Percentiles rank a stretch among this genome's conserved stretches.
These are phyloP conservation scores for Melinaea menophilus DNA, from an alignment of 2,888 invertebrate species.

Conservation along the genomic window DNA sequence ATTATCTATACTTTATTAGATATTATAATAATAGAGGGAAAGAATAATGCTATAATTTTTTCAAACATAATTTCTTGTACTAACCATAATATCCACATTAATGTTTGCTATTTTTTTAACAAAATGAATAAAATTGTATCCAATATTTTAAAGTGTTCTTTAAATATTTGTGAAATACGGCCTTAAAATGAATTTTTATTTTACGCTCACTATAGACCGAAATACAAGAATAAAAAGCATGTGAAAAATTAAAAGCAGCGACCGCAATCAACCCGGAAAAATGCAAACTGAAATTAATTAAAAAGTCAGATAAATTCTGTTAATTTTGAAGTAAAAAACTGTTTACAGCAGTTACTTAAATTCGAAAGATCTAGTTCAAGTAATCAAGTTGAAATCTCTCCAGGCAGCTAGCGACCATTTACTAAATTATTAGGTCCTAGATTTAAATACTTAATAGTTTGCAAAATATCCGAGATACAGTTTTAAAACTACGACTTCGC, in stretches of 20 bases:
- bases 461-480: no score
- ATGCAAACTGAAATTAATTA: constrained; percentile 34
- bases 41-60: not conserved
- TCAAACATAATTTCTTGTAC: not conserved
- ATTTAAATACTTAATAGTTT: not conserved
- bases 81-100: not conserved
- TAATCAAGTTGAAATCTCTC: constrained; percentile 3
- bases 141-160: constrained; percentile 6
- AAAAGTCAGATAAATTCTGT: constrained; percentile 38
- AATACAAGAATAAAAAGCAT: constrained; percentile 17
- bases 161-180: constrained; percentile 5
- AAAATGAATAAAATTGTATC: not conserved
- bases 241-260: constrained; percentile 21
- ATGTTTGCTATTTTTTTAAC: not conserved
- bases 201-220: constrained; percentile 10
- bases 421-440: not conserved
- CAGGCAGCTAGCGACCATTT: not conserved
- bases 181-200: constrained; percentile 6
- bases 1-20: not conserved
- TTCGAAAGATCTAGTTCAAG: constrained; percentile 20
- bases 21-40: not conserved
- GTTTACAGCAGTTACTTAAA: constrained; percentile 30
- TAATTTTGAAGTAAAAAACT: constrained; percentile 42
- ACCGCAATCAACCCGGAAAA: constrained; percentile 27
- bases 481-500: no score